phyloP scores from a whole-genome alignment of 92 coral and sea anemone species.

The Porites rus region DNA sequence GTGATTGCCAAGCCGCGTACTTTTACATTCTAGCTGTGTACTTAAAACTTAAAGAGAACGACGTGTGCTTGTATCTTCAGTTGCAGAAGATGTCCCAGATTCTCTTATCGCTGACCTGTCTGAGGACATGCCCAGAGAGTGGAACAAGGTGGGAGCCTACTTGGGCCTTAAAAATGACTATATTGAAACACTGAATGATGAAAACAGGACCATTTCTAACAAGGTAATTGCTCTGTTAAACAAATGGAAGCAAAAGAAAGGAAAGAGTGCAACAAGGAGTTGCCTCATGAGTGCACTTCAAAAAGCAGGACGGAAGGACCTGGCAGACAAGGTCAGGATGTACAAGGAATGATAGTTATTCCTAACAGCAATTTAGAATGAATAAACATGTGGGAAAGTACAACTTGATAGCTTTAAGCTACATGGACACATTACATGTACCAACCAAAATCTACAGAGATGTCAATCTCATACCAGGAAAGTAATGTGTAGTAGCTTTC shows the following conservation, averaged over 20 bases:
- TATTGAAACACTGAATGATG: slow-evolving; percentile 43
- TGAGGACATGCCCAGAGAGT: slow-evolving; percentile 35
- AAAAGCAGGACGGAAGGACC: slow-evolving; percentile 35
- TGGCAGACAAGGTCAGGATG: slow-evolving; percentile 47
- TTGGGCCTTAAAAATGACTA: slow-evolving; percentile 49
- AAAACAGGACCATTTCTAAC: slow-evolving; percentile 45
- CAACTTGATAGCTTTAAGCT: neutral
- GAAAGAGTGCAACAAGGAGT: slow-evolving; percentile 53
- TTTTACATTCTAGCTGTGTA: no score
- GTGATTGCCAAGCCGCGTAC: no score
- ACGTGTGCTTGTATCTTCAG: neutral
- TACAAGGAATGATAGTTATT: neutral
- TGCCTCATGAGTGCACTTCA: slow-evolving; percentile 49
- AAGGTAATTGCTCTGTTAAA: slow-evolving; percentile 67
- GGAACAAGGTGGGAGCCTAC: slow-evolving; percentile 54
- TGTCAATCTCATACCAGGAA: no score
- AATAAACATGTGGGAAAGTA: neutral
- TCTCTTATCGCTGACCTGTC: slow-evolving; percentile 55
- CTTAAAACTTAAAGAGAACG: neutral
- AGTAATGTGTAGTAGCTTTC: no score
- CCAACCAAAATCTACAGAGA: no score
- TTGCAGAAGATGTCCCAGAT: slow-evolving; percentile 57
- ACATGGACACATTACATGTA: no score
- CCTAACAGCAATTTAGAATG: no score
- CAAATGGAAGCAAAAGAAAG: slow-evolving; percentile 58